Evolutionary conservation across 2,797 vertebrate genomes (phyloP), one percentile per base, ranked within the genome.

Genomic region (Chrysocyon brachyurus): DNA sequence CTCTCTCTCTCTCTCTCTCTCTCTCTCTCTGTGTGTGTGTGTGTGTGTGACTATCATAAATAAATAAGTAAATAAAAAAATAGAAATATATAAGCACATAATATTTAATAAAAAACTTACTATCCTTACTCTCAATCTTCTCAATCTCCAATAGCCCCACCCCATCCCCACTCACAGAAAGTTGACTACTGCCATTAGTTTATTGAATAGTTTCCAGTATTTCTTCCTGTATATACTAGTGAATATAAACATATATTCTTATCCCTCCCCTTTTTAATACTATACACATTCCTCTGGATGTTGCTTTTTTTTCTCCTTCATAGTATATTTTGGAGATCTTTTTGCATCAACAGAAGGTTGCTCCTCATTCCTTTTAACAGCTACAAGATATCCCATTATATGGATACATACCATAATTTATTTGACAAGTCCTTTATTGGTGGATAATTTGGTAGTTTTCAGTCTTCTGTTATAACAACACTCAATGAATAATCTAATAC

Each of bases 191-290:
- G 19, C 15, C 36, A 77, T 75, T 92, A 75, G 22, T 90, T 89
- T 70, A 75, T 68, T 63, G 72, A 93, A 79, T 56, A 73, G 52
- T 26, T 78, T 87, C 28, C 12, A 95, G 73, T 64, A 63, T 36
- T 63, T 78, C 22, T 87, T 92, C 52, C 64, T 78, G 40, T 36
- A 54, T 78, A 85, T 57, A 73, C 24, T 64, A 66, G 9, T 75
- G 75, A 72, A 63, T 95, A 72, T 87, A 85, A 90, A 90, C 61
- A 88, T 56, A 36, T 59, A 75, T 52, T 88, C 33, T 87, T 92
- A 82, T 61, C 36, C 31, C 54, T 40, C 28, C 28, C 24, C 17
- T 59, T 73, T 91, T 70, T 57, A 95, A 87, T 19, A 64, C 22
- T 82, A 52, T 59, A 49, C 66, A 57, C 10, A 21, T 24, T 59